Base-by-base conservation (phyloP, 2,113 vertebrate genomes). In the Hippoglossus stenolepis region DNA sequence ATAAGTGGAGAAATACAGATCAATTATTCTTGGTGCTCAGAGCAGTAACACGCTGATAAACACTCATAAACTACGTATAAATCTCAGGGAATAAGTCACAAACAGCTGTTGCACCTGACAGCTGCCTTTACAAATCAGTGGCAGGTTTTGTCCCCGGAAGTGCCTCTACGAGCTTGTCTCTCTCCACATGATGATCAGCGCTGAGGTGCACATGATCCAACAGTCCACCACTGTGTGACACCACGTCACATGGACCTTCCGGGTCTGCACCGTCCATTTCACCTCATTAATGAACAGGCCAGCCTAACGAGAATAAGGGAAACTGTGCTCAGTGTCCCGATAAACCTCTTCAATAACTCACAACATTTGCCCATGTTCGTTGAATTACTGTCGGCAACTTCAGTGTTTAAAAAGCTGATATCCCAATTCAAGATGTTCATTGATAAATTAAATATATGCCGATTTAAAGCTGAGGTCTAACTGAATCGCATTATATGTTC, bases 161-260 rank as follows among this genome's bases (percentile, higher is more conserved):
- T 31, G 31, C 31, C 31, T 7, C 31, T 31, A 31, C 31, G 31
- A 31, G 31, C 31, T 31, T 7, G 10, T 8, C 24, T 13, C 65
- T 88, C 75, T 91, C 89, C 89, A 4, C 73, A 40, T 77, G 65
- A 24, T 90, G 80, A 60, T 77, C 65, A 49, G 77, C 45, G 77
- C 75, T 75, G 31, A 56, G 43, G n/a, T 65, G 40, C 20, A 73
- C 65, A 53, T n/a, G 60, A 65, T 63, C 57, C 4, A 2, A n/a
- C 18, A 53, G 58, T 69, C 23, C 71, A 67, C 63, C 61, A 0
- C 38, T 64, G 51, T 60, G 40, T 40, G 85, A 70, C 14, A 14
- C 1, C 35, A 65, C 58, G 21, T 68, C 77, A 47, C 6, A 4
- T 10, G 57, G 47, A 40, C 61, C 67, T 17, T 49, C 73, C 12